Evolutionary conservation across 92 coral and sea anemone species (phyloP).

Genomic region (Epizoanthus ramosus): DNA sequence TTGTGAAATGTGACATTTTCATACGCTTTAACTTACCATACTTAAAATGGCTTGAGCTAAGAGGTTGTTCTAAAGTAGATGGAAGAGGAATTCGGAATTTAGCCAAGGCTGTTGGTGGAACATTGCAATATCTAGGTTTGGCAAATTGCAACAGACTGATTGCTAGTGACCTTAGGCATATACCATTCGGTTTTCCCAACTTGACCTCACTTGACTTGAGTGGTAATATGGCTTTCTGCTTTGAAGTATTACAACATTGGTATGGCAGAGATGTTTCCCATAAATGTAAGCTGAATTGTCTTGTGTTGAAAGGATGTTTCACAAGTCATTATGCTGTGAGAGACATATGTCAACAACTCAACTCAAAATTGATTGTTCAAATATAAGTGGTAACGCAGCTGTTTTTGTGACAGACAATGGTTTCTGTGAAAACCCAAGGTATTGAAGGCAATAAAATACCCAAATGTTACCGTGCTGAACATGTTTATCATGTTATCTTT

Average conservation of each 20-base stretch:
- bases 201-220: conserved; percentile 23
- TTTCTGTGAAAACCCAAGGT: too few relatives aligned
- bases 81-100: neutral
- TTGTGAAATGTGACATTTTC: neutral
- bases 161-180: neutral
- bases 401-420: too few relatives aligned
- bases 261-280: neutral
- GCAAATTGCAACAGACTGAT: conserved; percentile 26
- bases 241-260: conserved; percentile 13
- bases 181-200: conserved; percentile 24
- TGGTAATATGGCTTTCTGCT: conserved; percentile 1
- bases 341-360: neutral
- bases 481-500: too few relatives aligned
- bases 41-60: conserved; percentile 23
- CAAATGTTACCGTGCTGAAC: too few relatives aligned
- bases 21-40: neutral
- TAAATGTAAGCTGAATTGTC: neutral
- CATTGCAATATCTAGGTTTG: conserved; percentile 32
- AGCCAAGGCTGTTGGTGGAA: conserved; percentile 4
- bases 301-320: conserved; percentile 24
- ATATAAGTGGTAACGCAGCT: neutral
- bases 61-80: conserved; percentile 1
- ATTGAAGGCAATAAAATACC: too few relatives aligned
- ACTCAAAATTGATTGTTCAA: neutral
- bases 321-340: neutral